Evolutionary conservation across 1,140 invertebrate species (phyloP).

Genomic region (Lerema accius): DNA sequence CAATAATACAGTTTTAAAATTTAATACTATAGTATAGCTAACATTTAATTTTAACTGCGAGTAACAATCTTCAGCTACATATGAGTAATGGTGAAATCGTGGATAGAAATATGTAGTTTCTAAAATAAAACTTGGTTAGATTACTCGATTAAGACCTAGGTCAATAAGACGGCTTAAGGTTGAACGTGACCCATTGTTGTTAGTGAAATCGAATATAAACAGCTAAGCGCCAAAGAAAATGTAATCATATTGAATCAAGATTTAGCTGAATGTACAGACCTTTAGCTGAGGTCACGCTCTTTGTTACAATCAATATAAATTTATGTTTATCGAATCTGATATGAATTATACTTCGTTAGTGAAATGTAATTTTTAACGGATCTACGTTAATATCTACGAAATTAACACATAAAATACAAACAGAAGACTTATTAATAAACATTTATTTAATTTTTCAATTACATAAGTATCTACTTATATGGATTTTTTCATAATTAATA

Average conservation of each 20-base stretch:
- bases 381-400: no score
- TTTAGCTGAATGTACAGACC: background rate
- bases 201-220: slow-evolving; percentile 11
- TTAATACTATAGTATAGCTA: background rate
- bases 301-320: background rate
- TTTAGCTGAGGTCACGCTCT: background rate
- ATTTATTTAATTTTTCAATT: no score
- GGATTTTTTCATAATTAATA: no score
- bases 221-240: slow-evolving; percentile 10
- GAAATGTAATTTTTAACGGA: no score
- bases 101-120: background rate
- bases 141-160: slow-evolving; percentile 23
- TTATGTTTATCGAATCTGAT: background rate
- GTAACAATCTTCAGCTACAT: background rate
- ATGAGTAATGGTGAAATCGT: background rate
- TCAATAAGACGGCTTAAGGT: slow-evolving; percentile 14
- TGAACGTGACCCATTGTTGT: slow-evolving; percentile 20
- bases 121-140: background rate
- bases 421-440: no score
- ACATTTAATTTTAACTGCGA: no score
- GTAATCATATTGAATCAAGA: slow-evolving; percentile 3
- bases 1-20: no score
- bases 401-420: no score
- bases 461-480: no score
- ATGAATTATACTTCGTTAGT: no score